Evolutionary conservation across 2,113 vertebrate genomes (phyloP).

Genomic region (Notarius lentiginosus): DNA sequence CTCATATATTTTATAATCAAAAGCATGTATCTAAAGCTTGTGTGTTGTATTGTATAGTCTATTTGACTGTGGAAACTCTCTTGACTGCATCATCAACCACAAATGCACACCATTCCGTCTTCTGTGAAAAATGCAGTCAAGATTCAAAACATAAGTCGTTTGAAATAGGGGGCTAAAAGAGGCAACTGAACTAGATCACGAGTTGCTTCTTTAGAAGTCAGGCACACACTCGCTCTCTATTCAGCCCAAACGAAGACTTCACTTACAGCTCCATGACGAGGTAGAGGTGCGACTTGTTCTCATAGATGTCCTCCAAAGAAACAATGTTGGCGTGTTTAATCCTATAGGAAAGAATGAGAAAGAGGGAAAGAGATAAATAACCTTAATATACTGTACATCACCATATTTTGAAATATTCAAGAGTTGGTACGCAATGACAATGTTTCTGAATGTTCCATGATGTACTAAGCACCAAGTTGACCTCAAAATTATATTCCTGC

Average conservation of each 20-base stretch:
- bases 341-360: slow-evolving; percentile 67
- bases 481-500: neutral
- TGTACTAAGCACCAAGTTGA: neutral
- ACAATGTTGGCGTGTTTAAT: slow-evolving; percentile 97
- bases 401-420: neutral
- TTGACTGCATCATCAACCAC: slow-evolving; percentile 6
- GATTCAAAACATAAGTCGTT: slow-evolving; percentile 20
- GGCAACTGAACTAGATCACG: slow-evolving; percentile 42
- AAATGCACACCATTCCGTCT: slow-evolving; percentile 40
- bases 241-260: slow-evolving; percentile 34
- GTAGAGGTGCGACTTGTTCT: slow-evolving; percentile 94
- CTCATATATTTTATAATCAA: neutral
- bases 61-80: neutral
- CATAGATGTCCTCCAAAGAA: slow-evolving; percentile 95
- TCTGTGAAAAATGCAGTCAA: slow-evolving; percentile 27
- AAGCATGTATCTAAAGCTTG: neutral
- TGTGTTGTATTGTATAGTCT: neutral
- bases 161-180: slow-evolving; percentile 40
- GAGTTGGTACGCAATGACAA: neutral
- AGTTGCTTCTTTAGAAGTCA: slow-evolving; percentile 25
- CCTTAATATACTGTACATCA: neutral
- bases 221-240: neutral
- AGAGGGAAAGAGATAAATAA: slow-evolving; percentile 13
- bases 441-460: neutral
- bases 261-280: slow-evolving; percentile 99